A percentile compares a stretch with the other conserved stretches of the same genome.
Evolutionary conservation across 92 coral and sea anemone species (phyloP).

Genomic region (Bergia puertoricense): DNA sequence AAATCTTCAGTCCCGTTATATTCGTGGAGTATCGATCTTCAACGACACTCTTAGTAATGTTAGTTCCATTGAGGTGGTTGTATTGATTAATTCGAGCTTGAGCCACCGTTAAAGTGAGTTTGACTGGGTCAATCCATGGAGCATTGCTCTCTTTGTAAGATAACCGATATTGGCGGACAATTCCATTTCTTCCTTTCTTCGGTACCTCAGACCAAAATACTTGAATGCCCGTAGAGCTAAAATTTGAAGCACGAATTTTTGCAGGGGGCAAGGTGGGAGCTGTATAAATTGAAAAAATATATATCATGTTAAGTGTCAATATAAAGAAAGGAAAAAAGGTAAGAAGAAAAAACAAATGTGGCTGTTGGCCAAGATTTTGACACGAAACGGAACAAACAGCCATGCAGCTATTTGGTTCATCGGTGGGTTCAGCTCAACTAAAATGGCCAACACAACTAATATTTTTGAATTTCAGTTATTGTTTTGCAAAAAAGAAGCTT

Average conservation of each 20-base stretch:
- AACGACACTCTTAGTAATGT: not conserved
- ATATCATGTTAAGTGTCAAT: not conserved
- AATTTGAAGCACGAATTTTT: conserved; percentile 24
- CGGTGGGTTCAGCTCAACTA: not conserved
- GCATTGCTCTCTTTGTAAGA: conserved; percentile 27
- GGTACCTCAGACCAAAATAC: conserved; percentile 49
- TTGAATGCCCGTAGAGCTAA: conserved; percentile 36
- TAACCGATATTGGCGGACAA: conserved; percentile 36
- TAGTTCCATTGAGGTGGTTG: not conserved
- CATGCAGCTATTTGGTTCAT: not conserved
- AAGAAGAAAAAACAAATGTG: not conserved
- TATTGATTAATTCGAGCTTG: not conserved
- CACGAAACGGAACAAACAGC: not conserved
- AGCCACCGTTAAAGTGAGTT: conserved; percentile 26
- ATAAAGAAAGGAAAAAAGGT: not conserved
- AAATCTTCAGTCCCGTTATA: conserved; percentile 27
- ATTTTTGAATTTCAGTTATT: too few species aligned
- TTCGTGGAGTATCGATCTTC: conserved; percentile 11
- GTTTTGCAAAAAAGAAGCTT: too few species aligned
- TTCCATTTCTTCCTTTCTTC: conserved; percentile 39
- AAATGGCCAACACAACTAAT: not conserved
- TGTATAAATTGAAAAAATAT: not conserved
- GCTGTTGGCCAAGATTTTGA: not conserved
- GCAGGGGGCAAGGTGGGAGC: conserved; percentile 52
- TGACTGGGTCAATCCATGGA: not conserved